Base-by-base conservation (phyloP, 2,797 vertebrate genomes). In the Microctenopoma steveboyesi region DNA sequence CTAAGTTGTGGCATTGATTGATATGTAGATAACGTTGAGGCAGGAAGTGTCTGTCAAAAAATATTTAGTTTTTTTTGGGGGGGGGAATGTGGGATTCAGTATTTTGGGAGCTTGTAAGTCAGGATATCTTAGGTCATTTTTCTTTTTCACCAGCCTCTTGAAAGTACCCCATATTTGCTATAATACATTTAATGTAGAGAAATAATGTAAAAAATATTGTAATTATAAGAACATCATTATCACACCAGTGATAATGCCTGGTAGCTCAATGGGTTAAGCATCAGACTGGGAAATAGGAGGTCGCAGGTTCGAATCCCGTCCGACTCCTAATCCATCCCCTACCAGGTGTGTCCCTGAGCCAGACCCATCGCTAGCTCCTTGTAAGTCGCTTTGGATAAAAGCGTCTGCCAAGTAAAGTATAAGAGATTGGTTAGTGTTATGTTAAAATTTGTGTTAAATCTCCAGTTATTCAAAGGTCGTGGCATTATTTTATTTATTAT, bases 41-140 rank as follows among this genome's bases (percentile, higher is more conserved):
- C 18, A 51, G 13, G 12, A 28, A n/a, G 7, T 61, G 13, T 50
- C 46, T 28, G 11, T 56, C 37, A 22, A 18, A 52, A 57, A 39
- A 46, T 1, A 1, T 15, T 22, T 56, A 62, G n/a, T 48, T 42
- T 52, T 27, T 55, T 61, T 55, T 9, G 53, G 8, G 25, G n/a
- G 53, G 8, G 25, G n/a, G 49, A 28, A 35, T 30, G 28, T 58
- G 25, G 27, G 12, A 40, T 57, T 13, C 14, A 18, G 3, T n/a
- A 12, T 69, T 57, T 74, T 57, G 27, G 5, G 35, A 30, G 13
- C 30, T 45, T 70, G 49, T 42, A 16, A 60, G 27, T 66, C 18
- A 3, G 8, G 2, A 48, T 74, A 46, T 56, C 13, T 50, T 12
- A 57, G 13, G 30, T 30, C 35, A 48, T 51, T 63, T 40, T 50